Evolutionary conservation across 2,888 invertebrate genomes (phyloP).

Genomic region (Ectropis crepuscularia): DNA sequence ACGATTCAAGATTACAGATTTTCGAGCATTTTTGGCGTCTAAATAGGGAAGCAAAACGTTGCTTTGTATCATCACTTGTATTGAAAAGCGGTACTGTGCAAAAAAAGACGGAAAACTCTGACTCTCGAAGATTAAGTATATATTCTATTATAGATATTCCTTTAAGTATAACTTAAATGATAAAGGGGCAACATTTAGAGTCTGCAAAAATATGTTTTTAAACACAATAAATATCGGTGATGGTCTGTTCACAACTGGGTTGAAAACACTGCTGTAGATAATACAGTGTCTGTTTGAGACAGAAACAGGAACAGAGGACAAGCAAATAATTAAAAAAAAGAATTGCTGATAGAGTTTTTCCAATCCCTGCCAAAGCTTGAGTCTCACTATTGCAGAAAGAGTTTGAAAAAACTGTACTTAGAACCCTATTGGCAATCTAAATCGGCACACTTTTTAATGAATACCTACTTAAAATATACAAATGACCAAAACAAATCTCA

Average conservation of each 20-base stretch:
- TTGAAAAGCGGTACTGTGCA: slow-evolving; percentile 15
- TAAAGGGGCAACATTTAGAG: slow-evolving; percentile 18
- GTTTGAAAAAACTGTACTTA: slow-evolving; percentile 27
- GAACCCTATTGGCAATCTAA: slow-evolving; percentile 29
- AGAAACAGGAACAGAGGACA: slow-evolving; percentile 17
- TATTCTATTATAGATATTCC: no score
- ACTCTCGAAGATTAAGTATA: slow-evolving; percentile 13
- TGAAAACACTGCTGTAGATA: slow-evolving; percentile 7
- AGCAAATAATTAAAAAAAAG: slow-evolving; percentile 14
- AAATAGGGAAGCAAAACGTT: slow-evolving; percentile 13
- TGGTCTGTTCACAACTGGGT: slow-evolving; percentile 18
- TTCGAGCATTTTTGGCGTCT: slow-evolving; percentile 15
- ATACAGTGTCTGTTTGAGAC: slow-evolving; percentile 11
- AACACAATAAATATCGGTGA: slow-evolving; percentile 16
- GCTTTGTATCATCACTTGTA: slow-evolving; percentile 14
- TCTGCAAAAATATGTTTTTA: slow-evolving; percentile 17
- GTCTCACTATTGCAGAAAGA: slow-evolving; percentile 30
- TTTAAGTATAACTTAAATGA: slow-evolving; percentile 17
- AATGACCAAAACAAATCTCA: slow-evolving; percentile 1
- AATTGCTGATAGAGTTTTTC: slow-evolving; percentile 16
- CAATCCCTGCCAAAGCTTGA: slow-evolving; percentile 25
- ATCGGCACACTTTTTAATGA: slow-evolving; percentile 23
- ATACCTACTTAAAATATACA: not conserved
- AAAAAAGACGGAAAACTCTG: slow-evolving; percentile 12
- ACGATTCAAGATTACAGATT: slow-evolving; percentile 13